phyloP scores from a whole-genome alignment of 2,797 vertebrate genomes.

The Heterohyrax brucei region DNA sequence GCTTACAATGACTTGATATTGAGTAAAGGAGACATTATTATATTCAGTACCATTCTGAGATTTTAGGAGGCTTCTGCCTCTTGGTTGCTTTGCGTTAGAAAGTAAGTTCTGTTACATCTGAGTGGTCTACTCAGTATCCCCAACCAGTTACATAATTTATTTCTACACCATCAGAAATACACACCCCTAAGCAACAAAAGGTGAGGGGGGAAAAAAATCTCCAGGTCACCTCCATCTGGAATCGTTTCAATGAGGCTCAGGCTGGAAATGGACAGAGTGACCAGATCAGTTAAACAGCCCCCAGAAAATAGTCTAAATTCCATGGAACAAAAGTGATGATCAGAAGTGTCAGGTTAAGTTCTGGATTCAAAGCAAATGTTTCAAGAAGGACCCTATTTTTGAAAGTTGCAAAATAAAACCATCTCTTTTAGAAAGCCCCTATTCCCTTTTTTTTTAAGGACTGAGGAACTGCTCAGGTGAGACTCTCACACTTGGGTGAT shows the following conservation, averaged over 20 bases:
- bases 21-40: conserved; percentile 70
- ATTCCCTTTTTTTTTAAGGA: too few relatives aligned
- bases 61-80: conserved; percentile 42
- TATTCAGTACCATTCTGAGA: conserved; percentile 37
- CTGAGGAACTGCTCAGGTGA: background rate
- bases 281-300: conserved; percentile 44
- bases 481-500: conserved; percentile 3
- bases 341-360: background rate
- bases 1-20: conserved; percentile 55
- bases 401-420: conserved; percentile 69
- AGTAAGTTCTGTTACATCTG: conserved; percentile 19
- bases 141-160: conserved; percentile 37
- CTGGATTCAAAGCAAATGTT: conserved; percentile 58
- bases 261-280: background rate
- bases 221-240: background rate
- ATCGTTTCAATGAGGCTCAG: background rate
- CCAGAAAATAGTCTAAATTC: background rate
- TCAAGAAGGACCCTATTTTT: conserved; percentile 59
- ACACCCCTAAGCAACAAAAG: background rate
- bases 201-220: background rate
- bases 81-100: conserved; percentile 46
- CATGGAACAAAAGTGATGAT: conserved; percentile 16
- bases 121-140: conserved; percentile 18
- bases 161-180: conserved; percentile 7
- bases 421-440: conserved; percentile 29